phyloP scores from a whole-genome alignment of 2,797 vertebrate species.

The Lacerta agilis region DNA sequence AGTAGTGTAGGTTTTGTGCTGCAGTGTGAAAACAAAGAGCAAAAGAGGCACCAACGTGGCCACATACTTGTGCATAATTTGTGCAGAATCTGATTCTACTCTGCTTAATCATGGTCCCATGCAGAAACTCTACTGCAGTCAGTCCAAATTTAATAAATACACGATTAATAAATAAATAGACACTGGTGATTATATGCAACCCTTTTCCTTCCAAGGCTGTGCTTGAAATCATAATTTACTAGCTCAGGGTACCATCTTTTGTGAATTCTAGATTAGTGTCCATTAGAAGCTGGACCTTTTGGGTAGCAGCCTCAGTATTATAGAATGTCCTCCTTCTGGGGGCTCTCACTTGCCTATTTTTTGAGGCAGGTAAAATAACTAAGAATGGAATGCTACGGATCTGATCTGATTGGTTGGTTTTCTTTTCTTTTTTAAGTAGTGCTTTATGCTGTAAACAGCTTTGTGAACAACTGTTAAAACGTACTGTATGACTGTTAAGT shows the following conservation, averaged over 20 bases:
- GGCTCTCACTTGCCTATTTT: neutral
- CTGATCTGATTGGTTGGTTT: neutral
- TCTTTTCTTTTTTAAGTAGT: neutral
- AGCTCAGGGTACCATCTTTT: neutral
- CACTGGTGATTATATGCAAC: neutral
- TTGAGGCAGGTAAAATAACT: neutral
- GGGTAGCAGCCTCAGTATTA: neutral
- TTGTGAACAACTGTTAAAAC: neutral
- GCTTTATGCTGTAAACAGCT: neutral
- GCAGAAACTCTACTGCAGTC: neutral
- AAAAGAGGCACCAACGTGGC: neutral
- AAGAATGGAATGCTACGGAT: neutral
- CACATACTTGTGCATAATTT: neutral
- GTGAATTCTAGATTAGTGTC: neutral
- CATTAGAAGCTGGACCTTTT: neutral
- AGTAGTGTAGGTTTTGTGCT: neutral
- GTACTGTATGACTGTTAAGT: neutral
- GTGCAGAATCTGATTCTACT: neutral
- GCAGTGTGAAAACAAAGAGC: neutral
- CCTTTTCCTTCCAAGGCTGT: neutral
- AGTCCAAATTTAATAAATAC: neutral
- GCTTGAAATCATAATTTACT: neutral
- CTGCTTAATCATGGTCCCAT: neutral
- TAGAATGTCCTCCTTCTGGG: neutral
- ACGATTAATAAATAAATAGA: neutral